These are phyloP conservation scores for Trichomalopsis sarcophagae DNA, from an alignment of 1,140 invertebrate genomes.

Conservation along the genomic window DNA sequence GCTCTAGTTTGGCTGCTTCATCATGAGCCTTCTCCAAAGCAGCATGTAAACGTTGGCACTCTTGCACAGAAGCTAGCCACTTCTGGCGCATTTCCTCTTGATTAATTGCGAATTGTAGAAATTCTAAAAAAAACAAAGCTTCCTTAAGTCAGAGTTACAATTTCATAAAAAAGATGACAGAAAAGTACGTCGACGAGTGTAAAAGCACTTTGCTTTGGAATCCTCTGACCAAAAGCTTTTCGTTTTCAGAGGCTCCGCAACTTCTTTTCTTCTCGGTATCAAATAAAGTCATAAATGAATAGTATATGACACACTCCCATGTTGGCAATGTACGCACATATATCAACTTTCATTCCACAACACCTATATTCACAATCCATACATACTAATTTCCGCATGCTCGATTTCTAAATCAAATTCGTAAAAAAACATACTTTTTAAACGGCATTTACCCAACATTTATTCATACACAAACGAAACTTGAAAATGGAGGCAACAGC, in stretches of 20 bases:
- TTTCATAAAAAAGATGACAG: background rate
- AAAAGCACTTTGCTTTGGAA: background rate
- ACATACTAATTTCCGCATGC: too few relatives aligned
- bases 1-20: conserved; percentile 82
- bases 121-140: conserved; percentile 75
- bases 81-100: conserved; percentile 83
- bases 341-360: too few relatives aligned
- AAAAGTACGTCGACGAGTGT: background rate
- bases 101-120: conserved; percentile 81
- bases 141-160: background rate
- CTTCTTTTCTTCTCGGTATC: too few relatives aligned
- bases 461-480: background rate
- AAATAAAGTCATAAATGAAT: too few relatives aligned
- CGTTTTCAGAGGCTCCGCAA: too few relatives aligned
- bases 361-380: too few relatives aligned
- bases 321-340: too few relatives aligned
- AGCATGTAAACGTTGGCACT: conserved; percentile 80
- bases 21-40: conserved; percentile 80
- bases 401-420: too few relatives aligned
- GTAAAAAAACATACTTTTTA: too few relatives aligned
- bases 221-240: background rate
- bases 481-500: background rate
- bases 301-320: too few relatives aligned
- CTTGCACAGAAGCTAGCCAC: conserved; percentile 80
- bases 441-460: too few relatives aligned